Evolutionary conservation across 2,888 invertebrate species (phyloP).

Genomic region (Branchipolynoe longqiensis): DNA sequence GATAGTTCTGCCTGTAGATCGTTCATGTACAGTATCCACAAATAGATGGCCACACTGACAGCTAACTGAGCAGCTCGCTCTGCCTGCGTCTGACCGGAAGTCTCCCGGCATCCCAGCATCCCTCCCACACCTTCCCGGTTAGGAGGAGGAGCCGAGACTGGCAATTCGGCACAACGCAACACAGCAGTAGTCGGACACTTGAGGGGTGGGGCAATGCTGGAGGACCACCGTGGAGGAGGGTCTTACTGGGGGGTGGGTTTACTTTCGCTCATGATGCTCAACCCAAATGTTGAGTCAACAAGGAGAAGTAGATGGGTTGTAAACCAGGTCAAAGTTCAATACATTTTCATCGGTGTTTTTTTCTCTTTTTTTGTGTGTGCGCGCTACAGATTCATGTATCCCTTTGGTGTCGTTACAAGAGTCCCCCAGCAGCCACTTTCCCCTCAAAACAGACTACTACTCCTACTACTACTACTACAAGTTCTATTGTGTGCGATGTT

Average conservation of each 20-base stretch:
- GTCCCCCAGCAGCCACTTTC: no score
- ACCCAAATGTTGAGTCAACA: not conserved
- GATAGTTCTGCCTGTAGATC: slow-evolving; percentile 18
- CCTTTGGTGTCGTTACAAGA: slow-evolving; percentile 18
- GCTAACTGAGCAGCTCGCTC: slow-evolving; percentile 45
- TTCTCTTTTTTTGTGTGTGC: no score
- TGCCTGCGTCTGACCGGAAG: no score
- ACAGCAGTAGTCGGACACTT: slow-evolving; percentile 1
- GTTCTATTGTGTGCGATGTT: no score
- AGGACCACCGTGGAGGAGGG: not conserved
- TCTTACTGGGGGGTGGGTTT: no score
- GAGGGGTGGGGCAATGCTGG: not conserved
- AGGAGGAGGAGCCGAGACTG: not conserved
- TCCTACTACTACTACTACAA: no score
- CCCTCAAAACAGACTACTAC: slow-evolving; percentile 13
- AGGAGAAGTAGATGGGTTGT: slow-evolving; percentile 47
- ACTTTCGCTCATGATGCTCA: not conserved
- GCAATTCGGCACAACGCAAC: not conserved
- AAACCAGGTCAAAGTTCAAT: slow-evolving; percentile 28
- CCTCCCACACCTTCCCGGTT: not conserved
- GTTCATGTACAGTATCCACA: slow-evolving; percentile 40
- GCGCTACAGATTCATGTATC: slow-evolving; percentile 50
- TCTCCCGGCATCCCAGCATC: no score
- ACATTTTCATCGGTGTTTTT: not conserved
- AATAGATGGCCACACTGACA: slow-evolving; percentile 55